A percentile compares a stretch with the other conserved stretches of the same genome.
These are phyloP conservation scores for Ophion ventricosus DNA, from an alignment of 2,888 invertebrate species.

Conservation along the genomic window DNA sequence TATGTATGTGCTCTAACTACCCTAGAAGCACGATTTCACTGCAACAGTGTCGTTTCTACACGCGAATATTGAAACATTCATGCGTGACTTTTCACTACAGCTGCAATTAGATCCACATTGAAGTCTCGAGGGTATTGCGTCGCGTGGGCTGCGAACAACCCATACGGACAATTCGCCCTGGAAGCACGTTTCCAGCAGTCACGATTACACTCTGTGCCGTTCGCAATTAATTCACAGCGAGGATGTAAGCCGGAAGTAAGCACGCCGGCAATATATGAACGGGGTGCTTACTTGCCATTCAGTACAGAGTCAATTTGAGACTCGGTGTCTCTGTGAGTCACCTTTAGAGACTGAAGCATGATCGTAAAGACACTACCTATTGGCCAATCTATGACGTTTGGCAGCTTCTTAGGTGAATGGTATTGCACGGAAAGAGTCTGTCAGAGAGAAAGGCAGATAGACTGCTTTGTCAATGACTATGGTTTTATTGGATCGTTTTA, in stretches of 20 bases:
- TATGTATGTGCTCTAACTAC: not conserved
- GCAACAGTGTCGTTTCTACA: not conserved
- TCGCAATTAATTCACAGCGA: slow-evolving; percentile 28
- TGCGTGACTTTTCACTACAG: not conserved
- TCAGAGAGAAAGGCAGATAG: not conserved
- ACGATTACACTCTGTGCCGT: not conserved
- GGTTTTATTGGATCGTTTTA: slow-evolving; percentile 1
- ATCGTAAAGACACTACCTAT: not conserved
- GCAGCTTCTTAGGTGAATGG: not conserved
- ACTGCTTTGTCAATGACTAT: slow-evolving; percentile 26
- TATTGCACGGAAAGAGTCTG: not conserved
- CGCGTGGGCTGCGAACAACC: not conserved
- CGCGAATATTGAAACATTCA: not conserved
- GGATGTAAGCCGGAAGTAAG: slow-evolving; percentile 36
- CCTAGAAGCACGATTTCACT: not conserved
- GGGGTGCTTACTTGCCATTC: slow-evolving; percentile 31
- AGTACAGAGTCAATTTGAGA: slow-evolving; percentile 27
- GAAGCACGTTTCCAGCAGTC: slow-evolving; percentile 9
- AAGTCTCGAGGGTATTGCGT: slow-evolving; percentile 14
- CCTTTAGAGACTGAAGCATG: not conserved
- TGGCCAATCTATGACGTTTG: slow-evolving; percentile 22
- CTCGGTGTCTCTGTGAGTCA: slow-evolving; percentile 13
- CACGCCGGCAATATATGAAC: not conserved
- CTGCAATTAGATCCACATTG: slow-evolving; percentile 31
- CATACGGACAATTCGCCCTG: slow-evolving; percentile 1